Evolutionary conservation across 2,113 vertebrate genomes (phyloP).

Genomic region (Podocnemis expansa): DNA sequence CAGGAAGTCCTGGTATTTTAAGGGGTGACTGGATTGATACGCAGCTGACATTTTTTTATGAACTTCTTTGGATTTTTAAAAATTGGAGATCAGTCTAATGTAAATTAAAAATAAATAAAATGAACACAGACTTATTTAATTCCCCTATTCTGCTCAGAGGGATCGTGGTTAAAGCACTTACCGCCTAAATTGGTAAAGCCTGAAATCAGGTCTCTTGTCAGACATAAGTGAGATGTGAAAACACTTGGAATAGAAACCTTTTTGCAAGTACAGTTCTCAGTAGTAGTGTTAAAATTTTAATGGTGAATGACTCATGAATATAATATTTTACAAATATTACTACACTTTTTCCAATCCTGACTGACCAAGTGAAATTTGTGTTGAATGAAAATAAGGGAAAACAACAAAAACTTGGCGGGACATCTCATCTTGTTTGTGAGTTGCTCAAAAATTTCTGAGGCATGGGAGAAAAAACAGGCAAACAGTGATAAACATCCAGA

Average conservation of each 20-base stretch:
- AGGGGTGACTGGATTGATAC: background rate
- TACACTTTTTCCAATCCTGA: background rate
- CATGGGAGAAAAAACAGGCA: slow-evolving; percentile 15
- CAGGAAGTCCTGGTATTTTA: background rate
- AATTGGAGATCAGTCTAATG: background rate
- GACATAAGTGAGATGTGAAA: background rate
- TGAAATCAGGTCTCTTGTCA: background rate
- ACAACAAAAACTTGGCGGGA: slow-evolving; percentile 37
- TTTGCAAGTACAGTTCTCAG: background rate
- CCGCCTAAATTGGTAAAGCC: background rate
- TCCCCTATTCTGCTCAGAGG: background rate
- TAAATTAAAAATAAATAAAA: background rate
- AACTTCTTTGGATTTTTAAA: background rate
- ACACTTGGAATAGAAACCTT: background rate
- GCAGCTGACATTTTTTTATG: background rate
- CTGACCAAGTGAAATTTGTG: slow-evolving; percentile 32
- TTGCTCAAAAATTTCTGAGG: slow-evolving; percentile 56
- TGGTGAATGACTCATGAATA: slow-evolving; percentile 8
- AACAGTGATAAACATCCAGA: slow-evolving; percentile 30
- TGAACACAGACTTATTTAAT: background rate
- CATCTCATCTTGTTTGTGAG: slow-evolving; percentile 33
- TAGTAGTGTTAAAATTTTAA: slow-evolving; percentile 21
- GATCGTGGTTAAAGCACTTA: background rate
- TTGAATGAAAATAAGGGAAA: slow-evolving; percentile 47
- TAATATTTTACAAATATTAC: slow-evolving; percentile 5